Evolutionary conservation across 1,140 invertebrate species (phyloP).

Genomic region (Orius insidiosus): DNA sequence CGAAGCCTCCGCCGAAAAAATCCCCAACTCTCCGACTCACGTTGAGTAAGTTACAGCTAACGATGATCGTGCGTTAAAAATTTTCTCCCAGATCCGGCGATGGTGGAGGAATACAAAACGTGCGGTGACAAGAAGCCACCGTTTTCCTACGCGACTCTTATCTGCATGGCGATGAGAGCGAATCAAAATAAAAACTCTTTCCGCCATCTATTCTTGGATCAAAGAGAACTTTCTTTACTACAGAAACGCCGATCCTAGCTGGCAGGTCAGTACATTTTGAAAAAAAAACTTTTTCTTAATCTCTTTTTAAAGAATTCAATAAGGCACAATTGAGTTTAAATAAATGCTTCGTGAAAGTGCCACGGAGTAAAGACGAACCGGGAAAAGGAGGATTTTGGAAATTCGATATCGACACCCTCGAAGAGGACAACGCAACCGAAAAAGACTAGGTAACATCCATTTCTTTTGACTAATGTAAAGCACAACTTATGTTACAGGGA

Average conservation of each 20-base stretch:
- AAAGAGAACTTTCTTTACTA: slow-evolving; percentile 83
- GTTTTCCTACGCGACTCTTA: slow-evolving; percentile 78
- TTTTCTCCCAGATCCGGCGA: slow-evolving; percentile 29
- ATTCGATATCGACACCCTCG: slow-evolving; percentile 59
- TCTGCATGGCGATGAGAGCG: slow-evolving; percentile 81
- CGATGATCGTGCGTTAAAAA: not conserved
- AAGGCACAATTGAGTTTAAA: slow-evolving; percentile 81
- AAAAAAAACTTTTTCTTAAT: too few relatives aligned
- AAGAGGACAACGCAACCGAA: slow-evolving; percentile 48
- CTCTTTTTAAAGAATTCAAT: slow-evolving; percentile 82
- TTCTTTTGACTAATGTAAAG: not conserved
- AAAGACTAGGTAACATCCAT: slow-evolving; percentile 29
- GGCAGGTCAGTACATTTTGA: slow-evolving; percentile 52
- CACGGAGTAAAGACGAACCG: slow-evolving; percentile 74
- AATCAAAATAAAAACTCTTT: slow-evolving; percentile 81
- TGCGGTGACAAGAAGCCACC: slow-evolving; percentile 75
- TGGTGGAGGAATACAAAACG: slow-evolving; percentile 58
- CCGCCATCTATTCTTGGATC: slow-evolving; percentile 85
- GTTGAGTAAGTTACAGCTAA: slow-evolving; percentile 24
- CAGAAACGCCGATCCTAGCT: slow-evolving; percentile 68
- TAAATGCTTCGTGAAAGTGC: slow-evolving; percentile 84
- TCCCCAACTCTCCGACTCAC: slow-evolving; percentile 30
- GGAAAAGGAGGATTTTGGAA: slow-evolving; percentile 90
- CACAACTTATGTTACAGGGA: slow-evolving; percentile 3
- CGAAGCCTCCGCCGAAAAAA: slow-evolving; percentile 31